These are phyloP conservation scores for Salarias fasciatus DNA, from an alignment of 2,797 vertebrate genomes.

Conservation along the genomic window DNA sequence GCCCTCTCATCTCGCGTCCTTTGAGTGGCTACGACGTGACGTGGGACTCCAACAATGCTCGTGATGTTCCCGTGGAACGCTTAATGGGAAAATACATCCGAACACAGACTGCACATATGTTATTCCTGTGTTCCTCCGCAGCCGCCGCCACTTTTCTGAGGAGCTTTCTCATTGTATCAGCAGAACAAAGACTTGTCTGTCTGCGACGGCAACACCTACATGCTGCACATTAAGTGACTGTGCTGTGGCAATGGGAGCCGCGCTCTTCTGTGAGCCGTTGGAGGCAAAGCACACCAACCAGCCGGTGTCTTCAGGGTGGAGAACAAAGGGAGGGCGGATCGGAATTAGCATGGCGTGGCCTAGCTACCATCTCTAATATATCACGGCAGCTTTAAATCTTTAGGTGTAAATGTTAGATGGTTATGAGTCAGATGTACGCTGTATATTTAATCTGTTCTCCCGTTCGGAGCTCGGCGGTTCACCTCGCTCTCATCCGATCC, in stretches of 20 bases:
- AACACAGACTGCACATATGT: constrained; percentile 22
- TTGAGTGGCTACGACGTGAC: constrained; percentile 60
- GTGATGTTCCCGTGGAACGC: constrained; percentile 39
- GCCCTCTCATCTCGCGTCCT: constrained; percentile 47
- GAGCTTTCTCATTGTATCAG: not conserved
- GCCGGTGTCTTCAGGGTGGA: not conserved
- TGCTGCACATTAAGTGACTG: not conserved
- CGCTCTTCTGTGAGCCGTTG: too few species aligned
- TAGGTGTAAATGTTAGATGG: constrained; percentile 62
- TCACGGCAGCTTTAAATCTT: constrained; percentile 25
- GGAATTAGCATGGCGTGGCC: not conserved
- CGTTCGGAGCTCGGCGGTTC: constrained; percentile 46
- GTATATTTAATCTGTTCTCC: constrained; percentile 57
- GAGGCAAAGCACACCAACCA: not conserved
- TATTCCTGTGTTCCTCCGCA: constrained; percentile 18
- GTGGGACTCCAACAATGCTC: constrained; percentile 45
- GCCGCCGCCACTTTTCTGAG: not conserved
- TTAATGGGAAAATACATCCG: constrained; percentile 44
- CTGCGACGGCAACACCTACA: not conserved
- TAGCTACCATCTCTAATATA: constrained; percentile 16
- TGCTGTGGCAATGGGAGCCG: too few species aligned
- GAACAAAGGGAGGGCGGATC: constrained; percentile 1
- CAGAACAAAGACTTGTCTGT: constrained; percentile 6
- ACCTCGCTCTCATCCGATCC: constrained; percentile 48
- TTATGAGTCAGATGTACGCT: constrained; percentile 59